Percentiles rank a stretch among this genome's conserved stretches.
phyloP scores from a whole-genome alignment of 2,797 vertebrate species.

The Poeciliopsis paucimaculata region DNA sequence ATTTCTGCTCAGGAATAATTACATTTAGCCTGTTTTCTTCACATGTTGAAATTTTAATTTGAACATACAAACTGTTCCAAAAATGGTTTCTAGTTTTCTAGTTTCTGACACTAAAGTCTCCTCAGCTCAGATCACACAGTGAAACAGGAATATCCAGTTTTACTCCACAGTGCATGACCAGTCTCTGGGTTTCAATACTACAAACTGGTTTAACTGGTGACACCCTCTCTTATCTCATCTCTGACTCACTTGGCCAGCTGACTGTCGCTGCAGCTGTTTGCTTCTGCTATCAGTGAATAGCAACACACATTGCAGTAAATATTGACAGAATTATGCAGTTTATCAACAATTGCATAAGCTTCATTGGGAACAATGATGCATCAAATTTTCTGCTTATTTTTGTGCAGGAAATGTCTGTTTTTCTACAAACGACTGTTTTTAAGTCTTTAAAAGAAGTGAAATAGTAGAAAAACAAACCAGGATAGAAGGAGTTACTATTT shows the following conservation, averaged over 20 bases:
- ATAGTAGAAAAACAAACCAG: background rate
- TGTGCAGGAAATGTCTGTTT: background rate
- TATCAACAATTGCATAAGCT: too few relatives aligned
- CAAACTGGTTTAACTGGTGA: constrained; percentile 44
- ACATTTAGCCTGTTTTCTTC: background rate
- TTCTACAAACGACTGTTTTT: background rate
- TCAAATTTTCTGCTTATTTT: too few relatives aligned
- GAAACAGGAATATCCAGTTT: constrained; percentile 34
- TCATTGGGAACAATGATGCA: too few relatives aligned
- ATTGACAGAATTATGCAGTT: background rate
- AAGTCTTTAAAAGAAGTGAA: background rate
- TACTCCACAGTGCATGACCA: background rate
- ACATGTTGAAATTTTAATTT: background rate
- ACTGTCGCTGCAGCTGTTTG: background rate
- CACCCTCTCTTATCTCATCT: constrained; percentile 16
- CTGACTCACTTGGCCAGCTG: constrained; percentile 15
- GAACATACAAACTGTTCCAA: constrained; percentile 11
- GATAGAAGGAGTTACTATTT: background rate
- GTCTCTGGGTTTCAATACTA: constrained; percentile 28
- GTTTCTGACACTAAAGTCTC: background rate
- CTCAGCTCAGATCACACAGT: background rate
- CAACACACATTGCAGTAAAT: background rate
- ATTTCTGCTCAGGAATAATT: background rate
- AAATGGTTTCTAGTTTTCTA: constrained; percentile 25
- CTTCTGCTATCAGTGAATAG: background rate